Evolutionary conservation across 2,113 vertebrate species (phyloP), one percentile per base, ranked within the genome.

Genomic region (Silurus glanis): DNA sequence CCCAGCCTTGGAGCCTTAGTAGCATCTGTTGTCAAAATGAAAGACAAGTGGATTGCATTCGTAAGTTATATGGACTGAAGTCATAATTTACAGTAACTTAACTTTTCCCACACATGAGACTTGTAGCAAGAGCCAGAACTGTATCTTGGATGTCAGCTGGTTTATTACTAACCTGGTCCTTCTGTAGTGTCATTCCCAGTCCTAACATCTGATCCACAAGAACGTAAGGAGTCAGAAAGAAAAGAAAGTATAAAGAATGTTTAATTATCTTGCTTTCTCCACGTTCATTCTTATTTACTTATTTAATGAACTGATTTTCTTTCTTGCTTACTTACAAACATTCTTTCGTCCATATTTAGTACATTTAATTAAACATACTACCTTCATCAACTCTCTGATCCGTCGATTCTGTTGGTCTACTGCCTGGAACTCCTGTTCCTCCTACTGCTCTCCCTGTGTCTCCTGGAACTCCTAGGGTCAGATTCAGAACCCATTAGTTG

Each of bases 341-440:
- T 83, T 80, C 21, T 47, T 17, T 17, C 16, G 19, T 19, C 0
- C 37, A 19, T 53, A 12, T n/a, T 78, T 17, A 64, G 13, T 47
- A 58, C 59, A 21, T 47, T 69, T 82, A 6, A 76, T 75, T 17
- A 25, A 84, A 47, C 25, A 49, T n/a, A 80, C 76, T 88, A 89
- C 89, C 89, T 83, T 80, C 83, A 71, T 87, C 83, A 86, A 23
- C 49, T 37, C 83, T 87, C 76, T 37, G 55, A 85, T 74, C 78
- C 55, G 87, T 81, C 45, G 74, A 80, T 82, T 72, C 28, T 45
- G 89, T 74, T 80, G 82, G 83, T 84, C 92, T 91, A 51, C 80
- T 82, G 47, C 87, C 90, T 86, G 91, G 85, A 58, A 49, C 51
- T 85, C 84, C 87, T 86, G 66, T 49, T 90, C 89, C 86, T 87